Evolutionary conservation across 2,113 vertebrate species (phyloP), one percentile per base, ranked within the genome.

Genomic region (Myiagra hebetior): DNA sequence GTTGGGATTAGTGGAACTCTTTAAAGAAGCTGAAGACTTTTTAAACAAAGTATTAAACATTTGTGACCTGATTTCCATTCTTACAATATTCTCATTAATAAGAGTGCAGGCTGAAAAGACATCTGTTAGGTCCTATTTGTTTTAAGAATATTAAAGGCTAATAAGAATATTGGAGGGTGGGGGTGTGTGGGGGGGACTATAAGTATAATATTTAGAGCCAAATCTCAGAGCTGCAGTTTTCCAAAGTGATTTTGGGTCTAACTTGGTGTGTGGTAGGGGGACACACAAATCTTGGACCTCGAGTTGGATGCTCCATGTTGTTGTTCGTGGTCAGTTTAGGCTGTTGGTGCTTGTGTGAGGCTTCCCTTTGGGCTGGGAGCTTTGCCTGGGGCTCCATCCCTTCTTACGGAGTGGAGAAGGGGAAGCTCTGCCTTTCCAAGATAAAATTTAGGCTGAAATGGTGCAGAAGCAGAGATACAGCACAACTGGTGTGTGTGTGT

Each of bases 21-120:
- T 97, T 95, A 93, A 97, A 97, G 96, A 91, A 95, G 95, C 85
- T 91, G 93, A 91, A 96, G 94, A 96, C 93, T 97, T 96, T 94
- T 85, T 84, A 96, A 96, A 97, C 86, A 91, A 94, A 96, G 93
- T 97, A 89, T 89, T 95, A 96, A 92, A 91, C 93, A 68, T 96
- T 76, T 82, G 87, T 96, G 96, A 97, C 94, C 95, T 94, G 92
- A 83, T 96, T 97, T 94, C 95, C 93, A 96, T 91, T 93, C 85
- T 93, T 93, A 83, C 93, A 60, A 91, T 96, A 87, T 93, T 92
- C 94, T 97, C 91, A 78, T 89, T 96, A 95, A 94, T 90, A 90
- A 92, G 89, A 94, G 89, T 93, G 87, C 67, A 27, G 77, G 77
- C 89, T 88, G 78, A 63, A 94, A 84, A 95, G 97, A 97, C 96